These are phyloP conservation scores for Microchirus variegatus DNA, from an alignment of 2,797 vertebrate genomes.

Conservation along the genomic window DNA sequence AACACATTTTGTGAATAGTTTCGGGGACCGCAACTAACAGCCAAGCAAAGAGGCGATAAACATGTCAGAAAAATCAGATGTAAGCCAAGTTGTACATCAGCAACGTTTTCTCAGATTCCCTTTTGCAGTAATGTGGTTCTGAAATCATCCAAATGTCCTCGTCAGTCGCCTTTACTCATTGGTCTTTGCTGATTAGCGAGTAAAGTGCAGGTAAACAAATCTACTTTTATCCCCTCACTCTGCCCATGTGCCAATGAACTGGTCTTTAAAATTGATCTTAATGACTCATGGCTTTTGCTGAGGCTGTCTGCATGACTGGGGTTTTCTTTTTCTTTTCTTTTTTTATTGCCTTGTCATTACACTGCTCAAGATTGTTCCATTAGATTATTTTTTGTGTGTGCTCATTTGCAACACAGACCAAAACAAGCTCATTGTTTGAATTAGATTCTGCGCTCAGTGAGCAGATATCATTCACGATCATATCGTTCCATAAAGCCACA, in stretches of 20 bases:
- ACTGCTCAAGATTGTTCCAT: slow-evolving; percentile 33
- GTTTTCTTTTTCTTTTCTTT: slow-evolving; percentile 8
- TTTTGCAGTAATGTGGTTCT: slow-evolving; percentile 5
- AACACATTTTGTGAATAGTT: not conserved
- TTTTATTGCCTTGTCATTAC: slow-evolving; percentile 48
- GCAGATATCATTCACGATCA: not conserved
- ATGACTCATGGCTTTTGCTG: slow-evolving; percentile 46
- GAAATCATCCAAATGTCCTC: slow-evolving; percentile 37
- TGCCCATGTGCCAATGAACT: slow-evolving; percentile 4
- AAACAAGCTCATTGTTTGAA: slow-evolving; percentile 16
- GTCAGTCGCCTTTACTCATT: slow-evolving; percentile 19
- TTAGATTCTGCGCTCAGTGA: not conserved
- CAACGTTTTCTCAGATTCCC: slow-evolving; percentile 4
- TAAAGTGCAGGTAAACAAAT: slow-evolving; percentile 47
- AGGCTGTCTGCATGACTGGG: slow-evolving; percentile 43
- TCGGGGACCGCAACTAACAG: no score
- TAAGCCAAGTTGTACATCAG: slow-evolving; percentile 37
- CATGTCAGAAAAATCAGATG: no score
- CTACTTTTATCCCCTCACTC: slow-evolving; percentile 3
- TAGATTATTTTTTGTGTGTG: slow-evolving; percentile 7
- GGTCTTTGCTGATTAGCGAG: slow-evolving; percentile 11
- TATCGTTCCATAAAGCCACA: slow-evolving; percentile 9
- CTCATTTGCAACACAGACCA: slow-evolving; percentile 17
- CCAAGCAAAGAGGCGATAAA: no score
- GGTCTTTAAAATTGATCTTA: slow-evolving; percentile 51